These are phyloP conservation scores for Venturia canescens DNA, from an alignment of 1,140 invertebrate species.

Conservation along the genomic window DNA sequence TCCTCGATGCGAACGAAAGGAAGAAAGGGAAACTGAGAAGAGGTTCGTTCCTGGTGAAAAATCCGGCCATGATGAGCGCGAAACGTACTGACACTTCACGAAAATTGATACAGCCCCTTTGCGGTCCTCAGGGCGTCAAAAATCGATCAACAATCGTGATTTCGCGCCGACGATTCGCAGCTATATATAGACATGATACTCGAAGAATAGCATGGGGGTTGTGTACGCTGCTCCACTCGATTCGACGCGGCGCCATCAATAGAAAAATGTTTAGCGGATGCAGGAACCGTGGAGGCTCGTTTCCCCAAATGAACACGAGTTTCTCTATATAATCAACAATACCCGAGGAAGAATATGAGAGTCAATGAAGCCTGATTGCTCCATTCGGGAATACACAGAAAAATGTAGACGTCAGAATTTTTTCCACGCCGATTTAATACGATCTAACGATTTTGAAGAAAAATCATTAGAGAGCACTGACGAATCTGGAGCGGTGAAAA, in stretches of 20 bases:
- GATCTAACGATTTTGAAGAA: slow-evolving; percentile 6
- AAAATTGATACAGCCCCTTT: slow-evolving; percentile 35
- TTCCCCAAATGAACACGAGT: slow-evolving; percentile 12
- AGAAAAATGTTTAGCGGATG: slow-evolving; percentile 11
- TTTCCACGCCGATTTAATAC: slow-evolving; percentile 6
- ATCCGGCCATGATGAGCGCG: slow-evolving; percentile 17
- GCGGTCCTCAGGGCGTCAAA: slow-evolving; percentile 34
- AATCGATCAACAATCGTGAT: slow-evolving; percentile 53
- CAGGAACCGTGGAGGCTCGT: background rate
- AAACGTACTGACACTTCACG: background rate
- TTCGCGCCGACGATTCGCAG: slow-evolving; percentile 49
- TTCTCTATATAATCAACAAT: background rate
- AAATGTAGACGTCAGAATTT: slow-evolving; percentile 19
- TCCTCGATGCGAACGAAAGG: background rate
- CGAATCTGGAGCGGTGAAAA: background rate
- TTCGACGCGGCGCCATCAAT: slow-evolving; percentile 35
- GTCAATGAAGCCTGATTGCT: slow-evolving; percentile 30
- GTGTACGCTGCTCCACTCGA: slow-evolving; percentile 10
- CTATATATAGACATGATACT: background rate
- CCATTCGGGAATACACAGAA: background rate
- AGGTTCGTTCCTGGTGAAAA: background rate
- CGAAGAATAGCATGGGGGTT: background rate
- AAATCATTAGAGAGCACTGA: background rate
- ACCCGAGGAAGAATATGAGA: background rate
- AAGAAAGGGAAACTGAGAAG: too few relatives aligned